Percentiles rank a stretch among this genome's conserved stretches.
Evolutionary conservation across 2,797 vertebrate genomes (phyloP).

Genomic region (Acipenser transmontanus): DNA sequence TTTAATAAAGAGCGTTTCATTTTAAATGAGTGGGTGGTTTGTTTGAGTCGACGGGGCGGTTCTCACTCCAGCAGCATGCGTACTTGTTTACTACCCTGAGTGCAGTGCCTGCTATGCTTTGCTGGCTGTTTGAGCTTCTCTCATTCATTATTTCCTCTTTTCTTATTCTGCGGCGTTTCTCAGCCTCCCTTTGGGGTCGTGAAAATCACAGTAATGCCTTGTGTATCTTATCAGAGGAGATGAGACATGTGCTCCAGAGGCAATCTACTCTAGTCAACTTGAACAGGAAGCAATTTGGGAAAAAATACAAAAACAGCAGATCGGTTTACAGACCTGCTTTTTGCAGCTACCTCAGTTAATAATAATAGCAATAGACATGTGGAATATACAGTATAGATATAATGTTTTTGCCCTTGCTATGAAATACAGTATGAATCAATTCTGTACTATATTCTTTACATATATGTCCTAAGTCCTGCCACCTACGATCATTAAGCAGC

Average conservation of each 20-base stretch:
- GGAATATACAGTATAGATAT: no score
- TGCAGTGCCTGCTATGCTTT: not conserved
- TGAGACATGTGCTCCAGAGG: not conserved
- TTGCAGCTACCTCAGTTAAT: not conserved
- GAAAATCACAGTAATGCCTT: constrained; percentile 12
- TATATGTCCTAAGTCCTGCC: no score
- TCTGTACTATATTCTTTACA: no score
- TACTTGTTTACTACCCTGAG: not conserved
- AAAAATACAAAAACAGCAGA: constrained; percentile 12
- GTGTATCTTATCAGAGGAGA: not conserved
- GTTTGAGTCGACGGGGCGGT: not conserved
- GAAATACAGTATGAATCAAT: no score
- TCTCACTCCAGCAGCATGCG: constrained; percentile 1
- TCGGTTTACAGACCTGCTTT: constrained; percentile 7
- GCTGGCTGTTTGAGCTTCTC: no score
- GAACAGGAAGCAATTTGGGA: not conserved
- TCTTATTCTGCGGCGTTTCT: no score
- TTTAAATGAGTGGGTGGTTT: no score
- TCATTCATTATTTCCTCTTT: constrained; percentile 22
- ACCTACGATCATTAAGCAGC: no score
- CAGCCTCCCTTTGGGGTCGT: not conserved
- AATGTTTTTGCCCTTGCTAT: no score
- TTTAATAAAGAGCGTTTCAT: no score
- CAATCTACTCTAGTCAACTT: constrained; percentile 6
- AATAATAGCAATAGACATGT: no score